Base-by-base conservation (phyloP, 2,113 vertebrate species). In the Prionailurus viverrinus region DNA sequence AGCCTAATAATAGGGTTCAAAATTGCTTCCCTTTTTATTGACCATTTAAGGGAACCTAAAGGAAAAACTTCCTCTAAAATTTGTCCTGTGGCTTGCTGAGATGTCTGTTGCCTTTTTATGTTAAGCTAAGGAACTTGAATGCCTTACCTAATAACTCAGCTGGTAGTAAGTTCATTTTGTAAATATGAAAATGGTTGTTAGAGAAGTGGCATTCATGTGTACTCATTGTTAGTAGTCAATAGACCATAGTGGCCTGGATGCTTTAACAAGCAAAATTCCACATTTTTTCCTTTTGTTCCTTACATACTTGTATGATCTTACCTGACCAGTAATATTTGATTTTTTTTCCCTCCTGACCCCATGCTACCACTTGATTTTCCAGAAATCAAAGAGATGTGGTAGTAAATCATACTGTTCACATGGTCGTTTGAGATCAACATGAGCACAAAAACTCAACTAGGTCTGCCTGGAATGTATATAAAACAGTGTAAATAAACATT, bases 191-290 rank as follows among this genome's bases (percentile, higher is more conserved):
- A 97, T 98, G 97, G 93, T 98, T 98, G 98, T 98, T 98, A 97
- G 87, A 97, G 90, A 97, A 89, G 74, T 2, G 98, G 98, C 98
- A 98, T 99, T 99, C 98, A 94, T 98, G 95, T 98, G 68, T 97
- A 98, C 95, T 96, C 97, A 98, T 83, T 98, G 98, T 99, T 98
- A 98, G 97, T 98, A 98, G 97, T 98, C 98, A 98, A 84, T 98
- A 98, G 99, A 99, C 98, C 98, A 55, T 98, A 98, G 98, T 98
- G 98, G 98, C 98, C 98, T 99, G 97, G 98, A 98, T 99, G 99
- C 99, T 99, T 98, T 98, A 99, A 99, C 58, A 98, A 99, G 98
- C 98, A 98, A 97, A 98, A 98, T 97, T 97, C 96, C 94, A 68
- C 97, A 94, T 94, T 95, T 97, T 98, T 97, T 68, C 25, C 15